A percentile compares a stretch with the other conserved stretches of the same genome.
These are phyloP conservation scores for Tyrannus savana DNA, from an alignment of 2,113 vertebrate genomes.

Conservation along the genomic window DNA sequence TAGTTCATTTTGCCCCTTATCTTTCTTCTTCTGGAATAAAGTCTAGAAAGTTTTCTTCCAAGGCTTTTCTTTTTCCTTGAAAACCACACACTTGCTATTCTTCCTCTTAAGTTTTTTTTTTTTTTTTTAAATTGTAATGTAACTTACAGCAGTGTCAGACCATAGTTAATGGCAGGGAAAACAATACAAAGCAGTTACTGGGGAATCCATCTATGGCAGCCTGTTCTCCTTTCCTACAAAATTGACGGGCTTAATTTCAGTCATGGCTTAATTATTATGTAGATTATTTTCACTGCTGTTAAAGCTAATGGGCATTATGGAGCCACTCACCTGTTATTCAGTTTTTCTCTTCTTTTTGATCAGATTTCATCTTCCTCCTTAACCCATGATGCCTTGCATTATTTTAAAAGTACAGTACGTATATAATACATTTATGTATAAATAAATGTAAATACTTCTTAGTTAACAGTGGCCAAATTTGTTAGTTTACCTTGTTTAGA, in stretches of 20 bases:
- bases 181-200: constrained; percentile 39
- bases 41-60: background rate
- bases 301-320: constrained; percentile 28
- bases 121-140: background rate
- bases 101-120: background rate
- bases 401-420: background rate
- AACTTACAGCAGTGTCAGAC: background rate
- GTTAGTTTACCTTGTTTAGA: background rate
- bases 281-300: constrained; percentile 22
- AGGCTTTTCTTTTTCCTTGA: constrained; percentile 37
- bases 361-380: constrained; percentile 2
- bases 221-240: constrained; percentile 40
- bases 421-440: background rate
- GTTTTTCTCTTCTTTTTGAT: background rate
- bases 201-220: constrained; percentile 35
- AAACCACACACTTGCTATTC: constrained; percentile 25
- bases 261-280: constrained; percentile 23
- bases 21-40: background rate
- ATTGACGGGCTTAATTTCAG: constrained; percentile 18
- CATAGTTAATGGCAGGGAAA: constrained; percentile 34
- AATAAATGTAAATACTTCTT: background rate
- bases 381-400: background rate
- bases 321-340: background rate
- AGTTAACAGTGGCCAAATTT: background rate
- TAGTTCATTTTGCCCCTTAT: background rate